Conservation (phyloP, 2,797 vertebrate genomes). For the Chiroxiphia lanceolata region DNA sequence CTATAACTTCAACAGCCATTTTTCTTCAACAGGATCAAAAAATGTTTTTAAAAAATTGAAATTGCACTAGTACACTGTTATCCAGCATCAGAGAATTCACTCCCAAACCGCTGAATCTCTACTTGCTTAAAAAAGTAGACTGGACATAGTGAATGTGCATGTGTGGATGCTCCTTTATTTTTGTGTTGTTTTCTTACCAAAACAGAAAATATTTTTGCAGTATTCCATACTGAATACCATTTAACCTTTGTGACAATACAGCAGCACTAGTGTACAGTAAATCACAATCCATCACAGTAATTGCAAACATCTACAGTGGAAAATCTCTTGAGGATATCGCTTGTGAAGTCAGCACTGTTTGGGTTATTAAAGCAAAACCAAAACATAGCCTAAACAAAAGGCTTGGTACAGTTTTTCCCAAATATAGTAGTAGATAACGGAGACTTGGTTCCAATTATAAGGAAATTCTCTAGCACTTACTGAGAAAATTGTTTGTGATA, state of each 20-base stretch:
- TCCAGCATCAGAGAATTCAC: neutral
- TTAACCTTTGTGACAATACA: slow-evolving; percentile 79
- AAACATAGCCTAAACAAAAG: neutral
- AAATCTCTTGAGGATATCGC: neutral
- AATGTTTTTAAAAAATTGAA: neutral
- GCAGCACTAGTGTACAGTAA: slow-evolving; percentile 52
- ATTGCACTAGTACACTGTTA: neutral
- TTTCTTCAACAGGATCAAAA: neutral
- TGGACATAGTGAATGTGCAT: neutral
- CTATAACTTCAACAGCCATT: neutral
- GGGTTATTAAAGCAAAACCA: neutral
- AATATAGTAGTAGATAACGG: neutral
- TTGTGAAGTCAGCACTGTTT: neutral
- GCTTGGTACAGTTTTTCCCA: neutral
- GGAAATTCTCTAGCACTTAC: neutral
- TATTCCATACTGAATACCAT: slow-evolving; percentile 72
- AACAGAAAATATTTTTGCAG: slow-evolving; percentile 72
- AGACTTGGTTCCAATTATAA: neutral
- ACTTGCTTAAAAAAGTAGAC: slow-evolving; percentile 64
- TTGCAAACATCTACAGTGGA: slow-evolving; percentile 60
- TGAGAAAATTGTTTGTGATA: neutral
- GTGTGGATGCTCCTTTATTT: neutral
- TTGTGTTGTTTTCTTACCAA: neutral
- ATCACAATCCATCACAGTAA: slow-evolving; percentile 79
- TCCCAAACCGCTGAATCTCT: slow-evolving; percentile 48